Evolutionary conservation across 2,113 vertebrate genomes (phyloP).

Genomic region (Hemibagrus wyckioides): DNA sequence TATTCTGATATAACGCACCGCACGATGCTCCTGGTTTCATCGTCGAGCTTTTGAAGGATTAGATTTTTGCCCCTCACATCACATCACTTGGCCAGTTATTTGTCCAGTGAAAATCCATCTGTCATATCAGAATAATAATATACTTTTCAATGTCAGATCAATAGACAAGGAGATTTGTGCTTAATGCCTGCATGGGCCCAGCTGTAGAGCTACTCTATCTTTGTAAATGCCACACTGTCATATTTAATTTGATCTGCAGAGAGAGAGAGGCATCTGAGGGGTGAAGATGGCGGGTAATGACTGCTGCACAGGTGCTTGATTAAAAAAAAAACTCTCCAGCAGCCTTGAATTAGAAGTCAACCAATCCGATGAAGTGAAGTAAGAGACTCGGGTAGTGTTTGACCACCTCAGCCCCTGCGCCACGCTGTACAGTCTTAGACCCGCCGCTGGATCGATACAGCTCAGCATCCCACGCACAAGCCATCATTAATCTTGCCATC

Average conservation of each 20-base stretch:
- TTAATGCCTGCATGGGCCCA: conserved; percentile 50
- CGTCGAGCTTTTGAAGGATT: not conserved
- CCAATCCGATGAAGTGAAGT: not conserved
- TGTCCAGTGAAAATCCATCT: conserved; percentile 32
- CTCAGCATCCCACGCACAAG: conserved; percentile 52
- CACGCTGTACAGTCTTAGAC: conserved; percentile 39
- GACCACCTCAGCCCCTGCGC: conserved; percentile 55
- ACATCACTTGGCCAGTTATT: conserved; percentile 9
- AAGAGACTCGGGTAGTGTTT: conserved; percentile 11
- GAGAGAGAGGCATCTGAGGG: conserved; percentile 28
- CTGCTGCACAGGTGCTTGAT: conserved; percentile 44
- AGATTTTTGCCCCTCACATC: not conserved
- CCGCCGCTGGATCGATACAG: conserved; percentile 62
- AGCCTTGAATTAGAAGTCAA: conserved; percentile 8
- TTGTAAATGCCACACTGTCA: conserved; percentile 54
- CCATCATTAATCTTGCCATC: conserved; percentile 65
- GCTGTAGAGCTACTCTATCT: conserved; percentile 39
- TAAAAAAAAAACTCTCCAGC: conserved; percentile 11
- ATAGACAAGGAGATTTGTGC: conserved; percentile 55
- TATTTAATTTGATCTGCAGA: conserved; percentile 56
- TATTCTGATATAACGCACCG: not conserved
- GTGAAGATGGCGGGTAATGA: conserved; percentile 38
- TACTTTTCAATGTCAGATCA: conserved; percentile 49
- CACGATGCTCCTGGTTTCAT: no score
- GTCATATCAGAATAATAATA: conserved; percentile 26